phyloP scores from a whole-genome alignment of 1,140 invertebrate genomes.

The Drosophila nigromelanica region DNA sequence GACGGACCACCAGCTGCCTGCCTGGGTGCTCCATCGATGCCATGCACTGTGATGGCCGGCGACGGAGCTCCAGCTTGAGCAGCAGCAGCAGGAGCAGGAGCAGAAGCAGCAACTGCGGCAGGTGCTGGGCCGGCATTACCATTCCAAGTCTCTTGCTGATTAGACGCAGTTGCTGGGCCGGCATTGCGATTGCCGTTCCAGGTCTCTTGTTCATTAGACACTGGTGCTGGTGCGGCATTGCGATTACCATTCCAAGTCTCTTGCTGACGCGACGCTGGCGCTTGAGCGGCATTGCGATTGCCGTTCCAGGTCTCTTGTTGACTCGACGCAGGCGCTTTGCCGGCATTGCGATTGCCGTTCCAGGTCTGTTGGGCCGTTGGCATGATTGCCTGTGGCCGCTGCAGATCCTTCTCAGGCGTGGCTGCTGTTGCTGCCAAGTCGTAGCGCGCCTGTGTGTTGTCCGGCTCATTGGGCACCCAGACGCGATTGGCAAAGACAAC shows the following conservation, averaged over 20 bases:
- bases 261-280: neutral
- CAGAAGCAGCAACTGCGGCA: neutral
- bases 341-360: constrained; percentile 1
- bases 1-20: neutral
- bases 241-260: constrained; percentile 8
- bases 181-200: constrained; percentile 6
- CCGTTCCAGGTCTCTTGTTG: constrained; percentile 12
- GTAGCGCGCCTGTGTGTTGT: too few relatives aligned
- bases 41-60: neutral
- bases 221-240: neutral
- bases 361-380: constrained; percentile 4
- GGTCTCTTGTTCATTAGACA: neutral
- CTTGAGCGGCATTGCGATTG: neutral
- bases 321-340: neutral
- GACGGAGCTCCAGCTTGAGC: neutral
- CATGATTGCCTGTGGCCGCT: constrained; percentile 16
- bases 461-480: neutral
- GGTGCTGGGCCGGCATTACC: neutral
- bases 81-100: neutral
- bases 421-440: neutral
- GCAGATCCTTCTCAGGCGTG: constrained; percentile 3
- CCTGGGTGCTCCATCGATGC: neutral
- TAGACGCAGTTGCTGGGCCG: neutral
- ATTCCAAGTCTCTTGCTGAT: constrained; percentile 5
- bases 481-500: neutral